Evolutionary conservation across 2,888 invertebrate species (phyloP), one percentile per base, ranked within the genome.

Genomic region (Tipula confusa): DNA sequence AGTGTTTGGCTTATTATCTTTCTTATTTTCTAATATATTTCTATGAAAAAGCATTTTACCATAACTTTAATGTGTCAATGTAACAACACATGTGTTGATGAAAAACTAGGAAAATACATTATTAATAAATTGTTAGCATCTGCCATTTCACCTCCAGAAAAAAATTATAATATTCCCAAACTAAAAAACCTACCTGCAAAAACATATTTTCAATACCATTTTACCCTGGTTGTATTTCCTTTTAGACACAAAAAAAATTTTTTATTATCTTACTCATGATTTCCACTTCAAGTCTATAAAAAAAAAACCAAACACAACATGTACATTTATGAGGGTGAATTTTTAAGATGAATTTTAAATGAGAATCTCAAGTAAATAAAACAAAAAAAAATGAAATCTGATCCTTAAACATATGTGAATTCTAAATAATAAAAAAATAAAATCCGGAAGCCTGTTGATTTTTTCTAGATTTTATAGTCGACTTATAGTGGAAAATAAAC

Each of bases 281-380:
- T 64, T 64, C 64, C 64, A 64, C 64, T 64, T 24, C 64, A 64
- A 48, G 64, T 64, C 24, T 24, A 64, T 9, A 64, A 64, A 43
- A 43, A 43, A 64, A 64, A 64, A 64, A 64, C 9, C 64, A 64
- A 64, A 64, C 24, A 64, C 64, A 64, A 15, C 3, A 24, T 64
- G 1, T 43, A 15, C 11, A 64, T 64, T 64, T 64, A 64, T 64
- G 64, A 64, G 64, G 64, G 64, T 64, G 64, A 24, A 64, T 64
- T 18, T 64, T 64, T 64, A 64, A 64, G 64, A 64, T 64, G 64
- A 64, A 64, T 64, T 64, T 64, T 64, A 64, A 24, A 64, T 64
- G 24, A 64, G 64, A 24, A 64, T 64, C 24, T 64, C 24, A 13
- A 64, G 64, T 64, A 64, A 64, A 24, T 18, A 48, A 48, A 48